These are phyloP conservation scores for Peribatodes rhomboidaria DNA, from an alignment of 2,888 invertebrate species.

Conservation along the genomic window DNA sequence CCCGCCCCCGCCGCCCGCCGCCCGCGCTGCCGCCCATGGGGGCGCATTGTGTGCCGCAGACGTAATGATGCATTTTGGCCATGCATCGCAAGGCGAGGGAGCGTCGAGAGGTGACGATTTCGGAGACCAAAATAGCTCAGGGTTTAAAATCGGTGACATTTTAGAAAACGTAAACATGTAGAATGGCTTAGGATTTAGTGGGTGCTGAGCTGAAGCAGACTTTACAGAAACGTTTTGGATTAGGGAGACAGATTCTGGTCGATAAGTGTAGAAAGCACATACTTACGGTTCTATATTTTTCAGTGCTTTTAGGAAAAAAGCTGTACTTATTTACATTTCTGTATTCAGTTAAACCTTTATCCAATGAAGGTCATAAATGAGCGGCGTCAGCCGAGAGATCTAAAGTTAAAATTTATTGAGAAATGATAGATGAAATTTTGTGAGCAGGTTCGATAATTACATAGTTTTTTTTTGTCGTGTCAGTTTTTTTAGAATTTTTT, in stretches of 20 bases:
- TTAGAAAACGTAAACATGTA: constrained; percentile 28
- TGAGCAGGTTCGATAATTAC: no score
- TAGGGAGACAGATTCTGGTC: not conserved
- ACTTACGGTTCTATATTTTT: no score
- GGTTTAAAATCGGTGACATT: constrained; percentile 15
- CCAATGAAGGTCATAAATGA: no score
- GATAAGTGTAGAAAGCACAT: no score
- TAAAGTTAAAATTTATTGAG: no score
- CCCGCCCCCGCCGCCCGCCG: constrained; percentile 8
- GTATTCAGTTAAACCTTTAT: no score
- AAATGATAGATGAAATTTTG: no score
- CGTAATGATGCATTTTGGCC: constrained; percentile 72
- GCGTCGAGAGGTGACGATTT: constrained; percentile 48
- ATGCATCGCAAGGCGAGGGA: constrained; percentile 53
- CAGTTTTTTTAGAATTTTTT: no score
- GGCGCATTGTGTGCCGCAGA: constrained; percentile 60
- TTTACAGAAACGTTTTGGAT: constrained; percentile 7
- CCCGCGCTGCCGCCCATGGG: constrained; percentile 28
- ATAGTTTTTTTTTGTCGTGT: no score
- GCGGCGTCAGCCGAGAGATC: no score
- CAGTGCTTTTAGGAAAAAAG: not conserved
- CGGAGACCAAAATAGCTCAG: constrained; percentile 30
- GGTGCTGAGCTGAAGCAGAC: not conserved
- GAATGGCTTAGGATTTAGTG: constrained; percentile 18
- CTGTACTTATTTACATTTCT: no score